Percentiles rank a stretch among this genome's conserved stretches.
These are phyloP conservation scores for Pangasius krempfi DNA, from an alignment of 2,797 vertebrate genomes.

Conservation along the genomic window DNA sequence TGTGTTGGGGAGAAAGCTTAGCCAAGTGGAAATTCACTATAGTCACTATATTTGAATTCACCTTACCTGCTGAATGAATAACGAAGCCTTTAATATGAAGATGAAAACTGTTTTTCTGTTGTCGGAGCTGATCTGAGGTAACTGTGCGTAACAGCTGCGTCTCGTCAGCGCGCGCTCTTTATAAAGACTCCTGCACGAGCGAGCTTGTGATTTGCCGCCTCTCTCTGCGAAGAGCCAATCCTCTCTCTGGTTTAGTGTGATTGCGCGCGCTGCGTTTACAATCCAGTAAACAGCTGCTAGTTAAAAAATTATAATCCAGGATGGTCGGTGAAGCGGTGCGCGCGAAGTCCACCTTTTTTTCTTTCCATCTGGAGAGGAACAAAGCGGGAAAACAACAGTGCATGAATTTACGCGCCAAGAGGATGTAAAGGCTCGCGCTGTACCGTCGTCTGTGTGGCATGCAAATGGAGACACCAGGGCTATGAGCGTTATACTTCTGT, in stretches of 20 bases:
- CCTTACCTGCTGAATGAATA: background rate
- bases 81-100: background rate
- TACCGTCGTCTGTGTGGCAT: background rate
- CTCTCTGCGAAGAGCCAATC: slow-evolving; percentile 26
- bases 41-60: too few species aligned
- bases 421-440: slow-evolving; percentile 2
- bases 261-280: too few species aligned
- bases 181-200: background rate
- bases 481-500: background rate
- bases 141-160: background rate
- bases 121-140: background rate
- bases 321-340: background rate
- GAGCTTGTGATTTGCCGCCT: background rate
- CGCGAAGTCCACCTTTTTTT: background rate
- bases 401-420: slow-evolving; percentile 10
- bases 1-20: too few species aligned
- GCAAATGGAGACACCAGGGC: background rate
- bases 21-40: too few species aligned
- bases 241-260: background rate
- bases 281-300: too few species aligned
- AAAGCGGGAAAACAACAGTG: background rate
- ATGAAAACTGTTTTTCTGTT: background rate
- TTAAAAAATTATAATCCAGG: background rate
- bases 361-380: slow-evolving; percentile 19
- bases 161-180: background rate